phyloP scores from a whole-genome alignment of 2,113 vertebrate species.

The Myodes glareolus region DNA sequence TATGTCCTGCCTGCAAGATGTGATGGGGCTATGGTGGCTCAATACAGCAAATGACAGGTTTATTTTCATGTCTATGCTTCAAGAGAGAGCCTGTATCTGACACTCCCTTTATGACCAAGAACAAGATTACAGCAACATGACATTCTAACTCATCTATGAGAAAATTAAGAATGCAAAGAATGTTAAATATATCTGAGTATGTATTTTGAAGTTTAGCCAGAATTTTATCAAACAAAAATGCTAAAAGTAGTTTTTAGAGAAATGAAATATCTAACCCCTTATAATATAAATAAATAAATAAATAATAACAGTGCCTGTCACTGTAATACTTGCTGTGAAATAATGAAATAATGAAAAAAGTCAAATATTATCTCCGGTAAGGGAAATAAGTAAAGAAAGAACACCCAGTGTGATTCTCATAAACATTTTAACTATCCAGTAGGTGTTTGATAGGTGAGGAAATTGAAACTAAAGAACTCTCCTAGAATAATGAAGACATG shows the following conservation, averaged over 20 bases:
- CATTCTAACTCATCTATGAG: not conserved
- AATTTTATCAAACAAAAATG: not conserved
- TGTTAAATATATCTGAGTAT: not conserved
- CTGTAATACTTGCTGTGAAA: not conserved
- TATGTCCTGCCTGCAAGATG: not conserved
- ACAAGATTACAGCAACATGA: not conserved
- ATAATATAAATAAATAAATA: not conserved
- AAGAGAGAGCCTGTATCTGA: fast-evolving
- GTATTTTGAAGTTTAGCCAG: not conserved
- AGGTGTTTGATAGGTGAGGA: not conserved
- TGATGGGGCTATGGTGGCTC: not conserved
- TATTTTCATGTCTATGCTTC: no score
- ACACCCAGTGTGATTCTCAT: not conserved
- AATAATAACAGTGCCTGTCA: not conserved
- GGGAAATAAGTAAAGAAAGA: not conserved
- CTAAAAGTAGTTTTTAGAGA: not conserved
- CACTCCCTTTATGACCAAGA: no score
- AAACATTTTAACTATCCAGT: not conserved
- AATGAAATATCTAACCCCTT: not conserved
- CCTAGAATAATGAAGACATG: not conserved
- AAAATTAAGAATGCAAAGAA: not conserved
- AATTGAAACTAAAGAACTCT: not conserved
- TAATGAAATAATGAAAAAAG: not conserved
- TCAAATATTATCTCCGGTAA: not conserved
- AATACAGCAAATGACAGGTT: not conserved